phyloP scores from a whole-genome alignment of 2,797 vertebrate genomes.

The Peromyscus aztecus region DNA sequence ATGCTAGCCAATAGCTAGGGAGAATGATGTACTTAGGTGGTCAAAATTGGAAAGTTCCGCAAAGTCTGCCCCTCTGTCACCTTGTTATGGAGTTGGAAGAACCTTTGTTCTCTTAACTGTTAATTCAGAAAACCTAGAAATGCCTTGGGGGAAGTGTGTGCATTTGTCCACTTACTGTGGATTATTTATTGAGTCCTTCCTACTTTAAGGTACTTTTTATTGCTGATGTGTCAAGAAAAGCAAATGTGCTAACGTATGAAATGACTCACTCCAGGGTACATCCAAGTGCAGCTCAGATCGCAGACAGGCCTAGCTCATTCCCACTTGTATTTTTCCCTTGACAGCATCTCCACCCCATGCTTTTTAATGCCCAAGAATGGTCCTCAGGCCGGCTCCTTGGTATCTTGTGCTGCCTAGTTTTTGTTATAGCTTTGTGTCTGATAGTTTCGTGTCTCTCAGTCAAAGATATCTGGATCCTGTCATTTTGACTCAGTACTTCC shows the following conservation, averaged over 20 bases:
- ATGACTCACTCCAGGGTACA: background rate
- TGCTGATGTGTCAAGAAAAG: slow-evolving; percentile 37
- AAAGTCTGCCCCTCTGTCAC: background rate
- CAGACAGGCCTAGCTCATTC: background rate
- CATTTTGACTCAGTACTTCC: background rate
- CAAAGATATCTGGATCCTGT: background rate
- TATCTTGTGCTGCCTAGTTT: background rate
- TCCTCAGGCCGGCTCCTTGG: background rate
- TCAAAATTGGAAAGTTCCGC: background rate
- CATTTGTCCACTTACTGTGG: slow-evolving; percentile 11
- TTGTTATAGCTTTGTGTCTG: slow-evolving; percentile 31
- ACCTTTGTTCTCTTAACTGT: slow-evolving; percentile 1
- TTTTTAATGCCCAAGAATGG: background rate
- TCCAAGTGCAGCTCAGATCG: background rate
- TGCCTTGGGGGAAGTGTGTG: background rate
- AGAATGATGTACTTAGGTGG: background rate
- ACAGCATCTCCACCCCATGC: background rate
- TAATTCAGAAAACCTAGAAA: slow-evolving; percentile 58
- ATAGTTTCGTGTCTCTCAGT: slow-evolving; percentile 15
- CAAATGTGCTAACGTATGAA: background rate
- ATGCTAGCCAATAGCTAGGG: background rate
- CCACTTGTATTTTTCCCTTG: background rate
- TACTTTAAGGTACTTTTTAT: slow-evolving; percentile 49
- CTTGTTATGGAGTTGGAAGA: background rate
- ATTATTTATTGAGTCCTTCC: background rate